A percentile compares a stretch with the other conserved stretches of the same genome.
phyloP scores from a whole-genome alignment of 2,888 invertebrate species.

The Calliphora vomitoria region DNA sequence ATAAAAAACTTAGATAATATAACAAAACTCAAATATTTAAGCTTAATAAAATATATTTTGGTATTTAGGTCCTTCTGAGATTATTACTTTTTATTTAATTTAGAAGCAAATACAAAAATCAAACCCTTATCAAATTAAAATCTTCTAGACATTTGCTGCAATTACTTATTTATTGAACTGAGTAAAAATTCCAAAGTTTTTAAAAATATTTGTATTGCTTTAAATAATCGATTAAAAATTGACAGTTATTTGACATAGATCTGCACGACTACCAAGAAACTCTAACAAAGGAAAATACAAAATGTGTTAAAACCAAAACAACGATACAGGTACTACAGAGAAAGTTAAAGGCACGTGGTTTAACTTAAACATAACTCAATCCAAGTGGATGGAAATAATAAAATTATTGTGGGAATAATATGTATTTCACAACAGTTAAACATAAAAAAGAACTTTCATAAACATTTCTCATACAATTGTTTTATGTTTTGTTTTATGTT shows the following conservation, averaged over 20 bases:
- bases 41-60: too few relatives aligned
- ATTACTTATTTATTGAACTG: background rate
- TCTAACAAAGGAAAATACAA: background rate
- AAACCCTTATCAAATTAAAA: background rate
- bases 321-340: background rate
- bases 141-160: background rate
- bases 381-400: background rate
- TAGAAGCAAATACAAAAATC: too few relatives aligned
- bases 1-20: too few relatives aligned
- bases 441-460: background rate
- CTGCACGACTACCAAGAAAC: background rate
- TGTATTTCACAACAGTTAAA: too few relatives aligned
- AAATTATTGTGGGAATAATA: too few relatives aligned
- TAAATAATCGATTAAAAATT: background rate
- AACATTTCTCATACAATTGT: background rate
- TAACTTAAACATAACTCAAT: background rate
- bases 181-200: background rate
- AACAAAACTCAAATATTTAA: too few relatives aligned
- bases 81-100: too few relatives aligned
- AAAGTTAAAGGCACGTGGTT: background rate
- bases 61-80: too few relatives aligned
- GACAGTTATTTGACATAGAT: background rate
- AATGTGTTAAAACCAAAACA: background rate
- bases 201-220: background rate
- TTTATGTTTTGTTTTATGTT: background rate